Conservation (phyloP, 2,797 vertebrate species). For the Xerus rutilus region DNA sequence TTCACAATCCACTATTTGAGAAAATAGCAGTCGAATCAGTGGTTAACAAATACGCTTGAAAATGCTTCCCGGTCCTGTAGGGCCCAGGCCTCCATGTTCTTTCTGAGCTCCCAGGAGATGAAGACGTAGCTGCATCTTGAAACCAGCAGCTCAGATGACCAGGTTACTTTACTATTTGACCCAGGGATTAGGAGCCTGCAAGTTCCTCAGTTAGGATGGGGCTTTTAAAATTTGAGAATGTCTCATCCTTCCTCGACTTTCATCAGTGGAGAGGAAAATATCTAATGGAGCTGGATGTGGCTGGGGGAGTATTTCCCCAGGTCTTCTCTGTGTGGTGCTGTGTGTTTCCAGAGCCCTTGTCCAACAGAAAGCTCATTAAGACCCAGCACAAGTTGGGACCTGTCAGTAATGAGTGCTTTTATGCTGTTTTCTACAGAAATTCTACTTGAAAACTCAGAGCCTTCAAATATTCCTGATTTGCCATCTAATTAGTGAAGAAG, state of each 20-base stretch:
- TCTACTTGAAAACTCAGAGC: slow-evolving; percentile 65
- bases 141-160: background rate
- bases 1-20: slow-evolving; percentile 1
- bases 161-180: slow-evolving; percentile 25
- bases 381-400: slow-evolving; percentile 59
- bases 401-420: slow-evolving; percentile 60
- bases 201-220: background rate
- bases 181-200: background rate
- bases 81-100: background rate
- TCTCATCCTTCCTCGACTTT: background rate
- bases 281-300: background rate
- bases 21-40: background rate
- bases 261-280: slow-evolving; percentile 54
- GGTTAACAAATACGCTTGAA: slow-evolving; percentile 2
- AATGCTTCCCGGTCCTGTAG: background rate
- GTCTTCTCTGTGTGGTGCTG: background rate
- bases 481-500: slow-evolving; percentile 63
- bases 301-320: background rate
- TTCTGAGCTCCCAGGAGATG: background rate
- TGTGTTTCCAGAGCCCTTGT: background rate
- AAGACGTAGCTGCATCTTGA: background rate
- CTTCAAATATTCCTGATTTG: slow-evolving; percentile 70
- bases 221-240: slow-evolving; percentile 34
- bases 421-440: slow-evolving; percentile 69
- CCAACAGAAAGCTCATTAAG: slow-evolving; percentile 64